Conservation (phyloP, 1,140 invertebrate genomes). For the Brachionus calyciflorus region DNA sequence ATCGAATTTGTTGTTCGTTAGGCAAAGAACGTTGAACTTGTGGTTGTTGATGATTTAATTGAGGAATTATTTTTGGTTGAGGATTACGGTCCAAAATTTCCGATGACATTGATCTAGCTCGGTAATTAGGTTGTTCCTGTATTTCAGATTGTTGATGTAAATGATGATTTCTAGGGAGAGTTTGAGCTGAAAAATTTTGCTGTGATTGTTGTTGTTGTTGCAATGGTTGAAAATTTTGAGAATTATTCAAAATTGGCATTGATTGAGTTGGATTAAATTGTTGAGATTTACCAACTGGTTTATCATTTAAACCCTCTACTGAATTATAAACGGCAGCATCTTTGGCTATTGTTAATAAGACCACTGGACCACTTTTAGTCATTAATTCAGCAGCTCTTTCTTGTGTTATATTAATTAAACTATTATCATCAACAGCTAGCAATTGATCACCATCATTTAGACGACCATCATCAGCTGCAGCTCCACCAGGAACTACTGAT, state of each 20-base stretch:
- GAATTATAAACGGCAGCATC: conserved; percentile 41
- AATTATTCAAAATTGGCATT: conserved; percentile 2
- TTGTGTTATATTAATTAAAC: conserved; percentile 90
- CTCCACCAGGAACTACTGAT: conserved; percentile 89
- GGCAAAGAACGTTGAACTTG: background rate
- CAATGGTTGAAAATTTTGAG: background rate
- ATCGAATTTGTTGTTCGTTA: conserved; percentile 33
- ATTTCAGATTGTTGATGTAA: conserved; percentile 26
- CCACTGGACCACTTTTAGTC: conserved; percentile 26
- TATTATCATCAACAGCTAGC: conserved; percentile 91
- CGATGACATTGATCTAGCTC: conserved; percentile 5
- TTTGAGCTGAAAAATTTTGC: background rate
- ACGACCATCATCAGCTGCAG: conserved; percentile 84
- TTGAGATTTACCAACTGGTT: background rate
- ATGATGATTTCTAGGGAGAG: conserved; percentile 45
- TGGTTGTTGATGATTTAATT: background rate
- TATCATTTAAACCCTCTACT: conserved; percentile 1
- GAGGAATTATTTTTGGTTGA: background rate
- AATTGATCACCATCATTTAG: conserved; percentile 94
- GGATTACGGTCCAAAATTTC: background rate
- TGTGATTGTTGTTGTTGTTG: background rate
- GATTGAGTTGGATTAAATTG: conserved; percentile 21
- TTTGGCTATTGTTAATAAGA: conserved; percentile 40
- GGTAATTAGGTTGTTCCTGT: background rate
- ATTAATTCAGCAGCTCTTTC: conserved; percentile 64